Evolutionary conservation across 2,888 invertebrate species (phyloP), one percentile per base, ranked within the genome.

Genomic region (Autographa pulchrina): DNA sequence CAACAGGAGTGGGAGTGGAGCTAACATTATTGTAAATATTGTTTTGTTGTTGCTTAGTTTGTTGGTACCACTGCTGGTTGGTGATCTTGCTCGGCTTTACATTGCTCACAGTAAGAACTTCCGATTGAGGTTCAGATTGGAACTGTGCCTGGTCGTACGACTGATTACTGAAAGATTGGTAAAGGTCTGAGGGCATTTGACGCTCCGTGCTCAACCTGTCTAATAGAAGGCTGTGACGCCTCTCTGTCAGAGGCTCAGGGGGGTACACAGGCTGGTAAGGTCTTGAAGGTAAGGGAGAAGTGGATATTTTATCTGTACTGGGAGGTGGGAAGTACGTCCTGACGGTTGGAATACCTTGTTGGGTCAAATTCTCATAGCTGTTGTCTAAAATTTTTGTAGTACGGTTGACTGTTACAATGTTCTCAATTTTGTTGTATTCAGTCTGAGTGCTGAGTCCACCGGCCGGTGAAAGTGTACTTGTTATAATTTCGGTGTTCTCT

Each of bases 21-120:
- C 91, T 77, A 11, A 89, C 85, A 70, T 92, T 92, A 76, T 93
- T 93, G 65, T 91, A 92, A 67, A 89, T 81, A 16, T 84, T 80
- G 73, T 92, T 92, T 69, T 93, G 92, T 67, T 92, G 91, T 74
- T 87, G 91, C 54, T 86, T 91, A 43, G 83, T 89, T 68, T 94
- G 93, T 81, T 95, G 94, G 72, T 93, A 96, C 96, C 96, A 96
- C 75, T 95, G 94, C 68, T 94, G 93, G 70, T 95, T 95, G 11
- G 92, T 93, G 35, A 96, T 94, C 14, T 89, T 88, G 80, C 96
- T 96, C 3, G 96, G 96, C 74, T 96, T 96, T 0, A 96, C 93
- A 75, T 96, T 96, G 72, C 94, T 94, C 2, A 93, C 92, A 31
- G 89, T 92, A 2, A 96, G 81, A 52, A 96, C 92, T 85, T 96